Base-by-base conservation (phyloP, 2,888 invertebrate species). In the Dyspetes luteomarginatus region DNA sequence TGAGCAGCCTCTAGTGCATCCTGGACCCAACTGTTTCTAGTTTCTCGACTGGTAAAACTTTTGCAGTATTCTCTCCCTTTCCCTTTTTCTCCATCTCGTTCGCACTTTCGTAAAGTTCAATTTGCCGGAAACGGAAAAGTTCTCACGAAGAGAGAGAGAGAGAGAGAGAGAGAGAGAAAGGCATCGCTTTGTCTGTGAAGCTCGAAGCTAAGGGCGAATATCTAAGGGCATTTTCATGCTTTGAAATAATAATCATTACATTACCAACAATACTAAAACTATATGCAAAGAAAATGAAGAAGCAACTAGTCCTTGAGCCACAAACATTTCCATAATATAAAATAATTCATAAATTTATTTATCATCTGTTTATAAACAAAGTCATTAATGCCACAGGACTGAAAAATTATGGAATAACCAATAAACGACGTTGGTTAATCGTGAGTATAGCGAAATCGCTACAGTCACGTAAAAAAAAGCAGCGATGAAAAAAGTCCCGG, bases 51-150 rank as follows among this genome's bases (percentile, higher is more conserved):
- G 7, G 71, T 56, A 58, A 69, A 85, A 85, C 82, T 85, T 84
- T 81, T 81, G 58, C 83, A 45, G 68, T 67, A 84, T 83, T 43
- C 67, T 73, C 67, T 22, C 73, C 48, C 64, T 82, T 77, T 75
- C 52, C 15, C 48, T 36, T 45, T 28, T 65, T 71, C 71, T 41
- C 81, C 43, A 50, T 76, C 60, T 58, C 69, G 36, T 74, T 80
- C 77, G 80, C 85, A 75, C 84, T 78, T 83, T 83, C 84, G 86
- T 86, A 86, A 88, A 89, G 87, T 86, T 88, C 86, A 87, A 88
- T 89, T 88, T 85, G 85, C 84, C 83, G 85, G 76, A 81, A 85
- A 78, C 82, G 83, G 81, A 84, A 86, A 89, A 88, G 85, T 89
- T 89, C 84, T 64, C 68, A 56, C 48, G 82, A 62, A 74, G 79